Base-by-base conservation (phyloP, 2,888 invertebrate species). In the Baronia brevicornis region DNA sequence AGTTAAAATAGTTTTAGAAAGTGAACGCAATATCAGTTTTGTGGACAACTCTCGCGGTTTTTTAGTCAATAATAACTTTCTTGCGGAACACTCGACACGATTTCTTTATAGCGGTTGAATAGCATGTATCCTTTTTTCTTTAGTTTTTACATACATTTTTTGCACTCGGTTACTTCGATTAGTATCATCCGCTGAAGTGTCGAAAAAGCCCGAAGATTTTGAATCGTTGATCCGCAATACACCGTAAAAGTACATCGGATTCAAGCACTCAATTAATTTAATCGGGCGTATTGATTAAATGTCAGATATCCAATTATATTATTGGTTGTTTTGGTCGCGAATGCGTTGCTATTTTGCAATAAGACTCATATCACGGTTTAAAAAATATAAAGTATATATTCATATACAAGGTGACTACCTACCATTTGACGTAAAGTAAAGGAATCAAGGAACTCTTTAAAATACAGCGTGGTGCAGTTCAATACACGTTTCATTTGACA, bases 251-350 rank as follows among this genome's bases (percentile, higher is more conserved):
- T 67, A 63, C 71, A 74, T 66, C 66, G 57, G 52, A 58, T 65
- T 60, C 50, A 59, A 64, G 54, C 56, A 54, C 68, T 70, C 70
- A 72, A 75, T 79, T 77, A 75, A 77, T 74, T 74, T 72, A 72
- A 75, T 75, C 70, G 67, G 64, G 54, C 49, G 63, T 69, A 72
- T 77, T 78, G 78, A 78, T 78, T 77, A 79, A 75, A 75, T 71
- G 69, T 77, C 77, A 74, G 67, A 61, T 68, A 65, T 61, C 73
- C 77, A 77, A 78, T 80, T 77, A 78, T 73, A 77, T 73, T 72
- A 77, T 74, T 64, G 63, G 50, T 49, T 48, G 54, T 10, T 28
- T 50, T 60, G 54, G 60, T 61, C 57, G 60, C 44, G 56, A 51
- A 52, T 49, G 62, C 55, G 53, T 64, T 58, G 15, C 22, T 17